phyloP scores from a whole-genome alignment of 2,113 vertebrate genomes.

The Myocastor coypus region DNA sequence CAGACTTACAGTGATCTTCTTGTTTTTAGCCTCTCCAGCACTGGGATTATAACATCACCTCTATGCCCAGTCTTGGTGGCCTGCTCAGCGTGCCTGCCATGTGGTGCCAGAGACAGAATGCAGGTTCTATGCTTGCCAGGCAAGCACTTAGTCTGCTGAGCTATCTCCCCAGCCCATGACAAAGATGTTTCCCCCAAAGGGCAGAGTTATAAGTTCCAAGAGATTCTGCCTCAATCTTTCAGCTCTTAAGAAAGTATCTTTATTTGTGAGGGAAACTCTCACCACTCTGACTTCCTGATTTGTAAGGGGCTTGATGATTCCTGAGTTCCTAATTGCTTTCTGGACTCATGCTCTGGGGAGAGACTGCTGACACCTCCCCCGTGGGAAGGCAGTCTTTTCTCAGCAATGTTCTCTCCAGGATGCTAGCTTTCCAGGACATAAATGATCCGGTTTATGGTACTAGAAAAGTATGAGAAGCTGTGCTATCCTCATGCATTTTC shows the following conservation, averaged over 20 bases:
- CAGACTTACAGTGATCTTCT: no score
- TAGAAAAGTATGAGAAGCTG: conserved; percentile 50
- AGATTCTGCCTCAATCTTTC: neutral
- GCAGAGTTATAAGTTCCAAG: neutral
- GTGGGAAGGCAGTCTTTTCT: conserved; percentile 38
- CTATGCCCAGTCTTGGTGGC: no score
- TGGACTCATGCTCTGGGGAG: conserved; percentile 71
- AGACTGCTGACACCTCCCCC: conserved; percentile 66
- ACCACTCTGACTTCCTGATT: conserved; percentile 34
- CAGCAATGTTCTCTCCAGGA: conserved; percentile 63
- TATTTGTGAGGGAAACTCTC: neutral
- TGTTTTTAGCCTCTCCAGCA: no score
- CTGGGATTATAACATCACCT: no score
- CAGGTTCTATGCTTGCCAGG: no score
- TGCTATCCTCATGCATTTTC: conserved; percentile 74
- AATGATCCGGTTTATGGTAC: conserved; percentile 73
- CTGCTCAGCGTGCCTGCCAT: no score
- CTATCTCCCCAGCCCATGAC: no score
- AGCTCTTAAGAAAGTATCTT: neutral
- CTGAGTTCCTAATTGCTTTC: conserved; percentile 64
- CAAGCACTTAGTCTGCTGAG: no score
- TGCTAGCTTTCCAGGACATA: conserved; percentile 57
- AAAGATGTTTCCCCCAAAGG: neutral
- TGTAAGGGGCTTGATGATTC: conserved; percentile 57
- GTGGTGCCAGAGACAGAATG: no score